Percentiles rank a stretch among this genome's conserved stretches.
Evolutionary conservation across 2,113 vertebrate species (phyloP).

Genomic region (Alouatta palliata): DNA sequence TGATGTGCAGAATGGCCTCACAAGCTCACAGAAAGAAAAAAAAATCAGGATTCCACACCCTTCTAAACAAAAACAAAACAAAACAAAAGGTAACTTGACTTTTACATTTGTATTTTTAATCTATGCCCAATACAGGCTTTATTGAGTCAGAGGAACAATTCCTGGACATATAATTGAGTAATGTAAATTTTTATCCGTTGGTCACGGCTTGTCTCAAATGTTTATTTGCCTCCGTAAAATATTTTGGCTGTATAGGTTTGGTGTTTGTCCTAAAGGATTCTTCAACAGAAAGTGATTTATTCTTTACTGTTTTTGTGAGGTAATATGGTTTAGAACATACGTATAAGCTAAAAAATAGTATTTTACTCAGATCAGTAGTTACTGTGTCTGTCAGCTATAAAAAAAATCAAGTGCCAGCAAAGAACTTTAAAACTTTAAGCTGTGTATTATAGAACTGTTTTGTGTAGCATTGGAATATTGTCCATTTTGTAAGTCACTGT

Average conservation of each 20-base stretch:
- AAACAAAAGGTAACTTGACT: not conserved
- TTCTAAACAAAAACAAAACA: slow-evolving; percentile 54
- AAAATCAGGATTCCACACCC: slow-evolving; percentile 42
- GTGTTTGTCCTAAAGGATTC: slow-evolving; percentile 62
- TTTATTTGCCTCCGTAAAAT: slow-evolving; percentile 54
- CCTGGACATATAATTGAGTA: slow-evolving; percentile 19
- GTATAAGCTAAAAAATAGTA: slow-evolving; percentile 65
- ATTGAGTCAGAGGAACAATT: slow-evolving; percentile 25
- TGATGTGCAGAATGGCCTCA: slow-evolving; percentile 57
- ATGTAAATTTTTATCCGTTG: slow-evolving; percentile 49
- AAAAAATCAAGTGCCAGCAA: slow-evolving; percentile 58
- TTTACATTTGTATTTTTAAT: slow-evolving; percentile 40
- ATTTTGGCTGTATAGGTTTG: slow-evolving; percentile 61
- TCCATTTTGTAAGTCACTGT: slow-evolving; percentile 72
- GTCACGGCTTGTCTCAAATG: slow-evolving; percentile 50
- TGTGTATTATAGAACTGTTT: slow-evolving; percentile 65
- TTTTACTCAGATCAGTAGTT: slow-evolving; percentile 66
- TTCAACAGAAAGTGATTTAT: slow-evolving; percentile 59
- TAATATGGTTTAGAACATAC: slow-evolving; percentile 59
- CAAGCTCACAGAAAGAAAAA: slow-evolving; percentile 39
- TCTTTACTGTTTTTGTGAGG: slow-evolving; percentile 65
- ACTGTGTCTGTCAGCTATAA: slow-evolving; percentile 44
- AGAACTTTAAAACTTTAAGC: slow-evolving; percentile 67
- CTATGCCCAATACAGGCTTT: slow-evolving; percentile 32
- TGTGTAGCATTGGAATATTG: slow-evolving; percentile 64